Percentiles rank a stretch among this genome's conserved stretches.
Evolutionary conservation across 2,113 vertebrate species (phyloP).

Genomic region (Notarius lentiginosus): DNA sequence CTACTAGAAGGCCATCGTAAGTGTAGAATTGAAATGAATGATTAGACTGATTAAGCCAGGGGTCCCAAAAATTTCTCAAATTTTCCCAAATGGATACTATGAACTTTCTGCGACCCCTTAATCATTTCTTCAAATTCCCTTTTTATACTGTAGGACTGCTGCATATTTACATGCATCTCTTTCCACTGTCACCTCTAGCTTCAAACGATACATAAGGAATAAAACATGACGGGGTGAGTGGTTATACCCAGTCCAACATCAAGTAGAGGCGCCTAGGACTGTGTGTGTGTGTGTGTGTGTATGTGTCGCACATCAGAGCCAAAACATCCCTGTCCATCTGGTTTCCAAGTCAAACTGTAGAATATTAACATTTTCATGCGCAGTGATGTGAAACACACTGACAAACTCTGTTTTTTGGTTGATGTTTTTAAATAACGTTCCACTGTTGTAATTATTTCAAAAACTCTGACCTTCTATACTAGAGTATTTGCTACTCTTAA

Average conservation of each 20-base stretch:
- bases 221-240: neutral
- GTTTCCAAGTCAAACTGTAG: neutral
- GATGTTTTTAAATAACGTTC: neutral
- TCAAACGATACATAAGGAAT: neutral
- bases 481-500: neutral
- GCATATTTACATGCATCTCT: neutral
- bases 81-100: neutral
- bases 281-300: neutral
- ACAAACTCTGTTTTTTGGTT: neutral
- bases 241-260: neutral
- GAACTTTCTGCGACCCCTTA: neutral
- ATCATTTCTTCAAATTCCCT: neutral
- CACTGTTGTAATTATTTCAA: neutral
- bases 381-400: neutral
- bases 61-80: neutral
- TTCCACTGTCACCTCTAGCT: neutral
- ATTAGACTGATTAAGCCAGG: neutral
- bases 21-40: neutral
- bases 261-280: neutral
- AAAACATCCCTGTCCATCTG: conserved; percentile 1
- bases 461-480: neutral
- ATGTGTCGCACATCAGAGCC: neutral
- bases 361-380: neutral
- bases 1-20: neutral
- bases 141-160: neutral